These are phyloP conservation scores for Acromyrmex charruanus DNA, from an alignment of 1,140 invertebrate species.

Conservation along the genomic window DNA sequence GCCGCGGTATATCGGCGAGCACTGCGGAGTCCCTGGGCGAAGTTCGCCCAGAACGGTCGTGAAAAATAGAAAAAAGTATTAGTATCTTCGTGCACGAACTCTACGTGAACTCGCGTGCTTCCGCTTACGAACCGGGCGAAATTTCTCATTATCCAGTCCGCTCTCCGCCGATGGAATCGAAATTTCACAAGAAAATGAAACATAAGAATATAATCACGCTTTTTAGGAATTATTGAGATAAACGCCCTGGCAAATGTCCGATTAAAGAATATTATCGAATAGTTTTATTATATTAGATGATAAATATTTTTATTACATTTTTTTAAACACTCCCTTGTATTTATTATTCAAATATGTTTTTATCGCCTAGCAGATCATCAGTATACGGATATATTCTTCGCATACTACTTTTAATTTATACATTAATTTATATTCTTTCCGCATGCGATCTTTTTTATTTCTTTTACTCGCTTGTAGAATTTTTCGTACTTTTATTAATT, in stretches of 20 bases:
- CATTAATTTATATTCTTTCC: conserved; percentile 3
- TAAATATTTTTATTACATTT: conserved; percentile 9
- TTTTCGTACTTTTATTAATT: conserved; percentile 12
- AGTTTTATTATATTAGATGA: neutral
- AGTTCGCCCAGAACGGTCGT: conserved; percentile 46
- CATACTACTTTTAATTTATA: neutral
- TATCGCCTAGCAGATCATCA: neutral
- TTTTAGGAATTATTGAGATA: neutral
- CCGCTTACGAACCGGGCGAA: conserved; percentile 43
- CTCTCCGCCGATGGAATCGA: conserved; percentile 54
- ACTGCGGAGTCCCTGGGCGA: conserved; percentile 50
- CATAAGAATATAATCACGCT: conserved; percentile 27
- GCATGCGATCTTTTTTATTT: neutral
- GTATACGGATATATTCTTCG: neutral
- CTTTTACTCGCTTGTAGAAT: neutral
- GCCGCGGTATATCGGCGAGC: conserved; percentile 50
- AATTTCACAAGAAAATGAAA: conserved; percentile 35
- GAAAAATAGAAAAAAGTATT: conserved; percentile 64
- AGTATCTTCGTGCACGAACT: conserved; percentile 64
- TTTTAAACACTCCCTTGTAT: neutral
- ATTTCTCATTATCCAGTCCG: conserved; percentile 55
- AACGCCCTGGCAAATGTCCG: neutral
- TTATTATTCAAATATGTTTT: neutral
- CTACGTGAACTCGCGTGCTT: conserved; percentile 61
- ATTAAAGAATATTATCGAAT: conserved; percentile 5